Conservation (phyloP, 2,888 invertebrate species). For the Clivina fossor region DNA sequence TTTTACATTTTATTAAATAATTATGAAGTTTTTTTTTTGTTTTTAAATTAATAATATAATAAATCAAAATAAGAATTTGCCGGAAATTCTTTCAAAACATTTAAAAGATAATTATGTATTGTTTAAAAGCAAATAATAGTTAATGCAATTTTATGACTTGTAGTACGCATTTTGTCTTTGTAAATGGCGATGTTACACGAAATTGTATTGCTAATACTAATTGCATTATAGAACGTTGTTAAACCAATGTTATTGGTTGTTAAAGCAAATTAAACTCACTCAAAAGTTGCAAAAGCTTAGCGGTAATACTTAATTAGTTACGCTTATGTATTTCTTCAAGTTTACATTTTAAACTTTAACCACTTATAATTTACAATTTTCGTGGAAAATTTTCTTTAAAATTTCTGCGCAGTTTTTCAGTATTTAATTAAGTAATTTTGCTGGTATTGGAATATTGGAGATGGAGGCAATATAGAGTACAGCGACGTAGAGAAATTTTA, state of each 20-base stretch:
- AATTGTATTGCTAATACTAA: slow-evolving; percentile 26
- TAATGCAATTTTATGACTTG: too few relatives aligned
- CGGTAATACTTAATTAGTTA: slow-evolving; percentile 8
- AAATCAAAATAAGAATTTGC: too few relatives aligned
- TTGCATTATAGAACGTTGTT: slow-evolving; percentile 22
- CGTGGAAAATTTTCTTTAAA: not conserved
- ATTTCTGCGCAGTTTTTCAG: not conserved
- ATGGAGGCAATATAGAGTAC: too few relatives aligned
- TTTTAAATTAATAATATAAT: too few relatives aligned
- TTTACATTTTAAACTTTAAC: slow-evolving; percentile 5
- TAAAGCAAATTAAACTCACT: slow-evolving; percentile 19
- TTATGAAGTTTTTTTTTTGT: too few relatives aligned
- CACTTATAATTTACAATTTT: not conserved
- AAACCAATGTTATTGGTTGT: slow-evolving; percentile 24
- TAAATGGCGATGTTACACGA: slow-evolving; percentile 19
- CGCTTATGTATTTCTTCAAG: slow-evolving; percentile 4
- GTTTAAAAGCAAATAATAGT: too few relatives aligned
- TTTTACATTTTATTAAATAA: too few relatives aligned
- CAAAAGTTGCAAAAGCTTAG: slow-evolving; percentile 10
- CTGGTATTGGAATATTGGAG: too few relatives aligned
- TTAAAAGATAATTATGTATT: too few relatives aligned
- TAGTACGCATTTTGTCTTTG: slow-evolving; percentile 20
- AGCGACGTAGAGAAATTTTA: too few relatives aligned
- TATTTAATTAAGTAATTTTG: too few relatives aligned
- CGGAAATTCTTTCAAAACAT: too few relatives aligned